These are phyloP conservation scores for Sepiola atlantica DNA, from an alignment of 2,888 invertebrate genomes.

Conservation along the genomic window DNA sequence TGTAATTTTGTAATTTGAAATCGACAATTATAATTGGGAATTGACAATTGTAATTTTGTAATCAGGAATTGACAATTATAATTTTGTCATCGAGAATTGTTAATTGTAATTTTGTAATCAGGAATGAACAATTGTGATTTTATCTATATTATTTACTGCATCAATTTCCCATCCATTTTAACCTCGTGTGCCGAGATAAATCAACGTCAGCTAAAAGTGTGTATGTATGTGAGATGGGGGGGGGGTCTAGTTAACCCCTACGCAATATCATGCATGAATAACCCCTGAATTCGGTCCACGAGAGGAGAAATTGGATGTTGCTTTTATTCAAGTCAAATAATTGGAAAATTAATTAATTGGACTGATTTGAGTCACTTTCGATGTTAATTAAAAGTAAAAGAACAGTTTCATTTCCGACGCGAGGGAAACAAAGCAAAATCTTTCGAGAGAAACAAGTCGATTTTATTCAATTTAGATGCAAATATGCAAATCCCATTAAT, in stretches of 20 bases:
- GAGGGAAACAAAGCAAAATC: neutral
- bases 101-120: neutral
- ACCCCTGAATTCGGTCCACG: neutral
- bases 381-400: neutral
- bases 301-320: neutral
- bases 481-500: neutral
- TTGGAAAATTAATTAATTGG: conserved; percentile 1
- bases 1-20: too few relatives aligned
- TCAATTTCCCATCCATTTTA: neutral
- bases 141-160: neutral
- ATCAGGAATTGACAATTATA: too few relatives aligned
- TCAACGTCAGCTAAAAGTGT: neutral
- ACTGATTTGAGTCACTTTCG: neutral
- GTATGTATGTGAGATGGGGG: too few relatives aligned
- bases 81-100: too few relatives aligned
- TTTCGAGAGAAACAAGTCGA: neutral
- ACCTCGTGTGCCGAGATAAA: neutral
- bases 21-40: too few relatives aligned
- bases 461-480: neutral
- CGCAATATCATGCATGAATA: conserved; percentile 32
- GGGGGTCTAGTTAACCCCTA: neutral
- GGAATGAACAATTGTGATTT: neutral
- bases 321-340: neutral
- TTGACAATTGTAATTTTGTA: too few relatives aligned
- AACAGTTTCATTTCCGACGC: neutral